Evolutionary conservation across 2,113 vertebrate species (phyloP).

Genomic region (Castor canadensis): DNA sequence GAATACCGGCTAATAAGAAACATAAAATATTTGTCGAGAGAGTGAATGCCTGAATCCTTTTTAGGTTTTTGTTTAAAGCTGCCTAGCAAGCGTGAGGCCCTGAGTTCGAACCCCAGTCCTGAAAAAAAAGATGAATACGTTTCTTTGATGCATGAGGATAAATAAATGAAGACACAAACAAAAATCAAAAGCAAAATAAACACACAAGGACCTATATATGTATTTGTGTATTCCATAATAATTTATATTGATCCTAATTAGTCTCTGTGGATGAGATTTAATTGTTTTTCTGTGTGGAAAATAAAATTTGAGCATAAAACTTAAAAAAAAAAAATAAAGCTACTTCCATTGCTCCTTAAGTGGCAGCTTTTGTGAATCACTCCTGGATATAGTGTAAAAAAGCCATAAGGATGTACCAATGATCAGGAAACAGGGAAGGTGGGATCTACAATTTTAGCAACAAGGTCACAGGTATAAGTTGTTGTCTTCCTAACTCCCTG

Average conservation of each 20-base stretch:
- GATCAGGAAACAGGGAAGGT: neutral
- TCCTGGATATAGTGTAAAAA: neutral
- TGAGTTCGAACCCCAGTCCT: too few relatives aligned
- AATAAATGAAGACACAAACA: constrained; percentile 15
- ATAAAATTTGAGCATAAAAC: neutral
- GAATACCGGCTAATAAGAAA: neutral
- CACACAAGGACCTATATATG: neutral
- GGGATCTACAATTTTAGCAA: neutral
- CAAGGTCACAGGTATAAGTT: neutral
- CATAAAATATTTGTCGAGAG: neutral
- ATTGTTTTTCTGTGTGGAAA: neutral
- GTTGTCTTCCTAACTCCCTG: neutral
- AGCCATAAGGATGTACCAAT: neutral
- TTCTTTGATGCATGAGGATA: neutral
- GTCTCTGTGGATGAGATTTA: constrained; percentile 26
- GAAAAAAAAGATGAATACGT: neutral
- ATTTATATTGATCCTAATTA: neutral
- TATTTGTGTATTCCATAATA: constrained; percentile 9
- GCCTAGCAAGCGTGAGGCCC: too few relatives aligned
- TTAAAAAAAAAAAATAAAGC: too few relatives aligned
- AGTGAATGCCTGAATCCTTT: neutral
- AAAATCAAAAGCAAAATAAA: neutral
- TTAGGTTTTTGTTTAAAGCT: neutral
- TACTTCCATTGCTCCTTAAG: neutral
- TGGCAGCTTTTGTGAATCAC: neutral